These are phyloP conservation scores for Nemoura dubitans DNA, from an alignment of 2,888 invertebrate species.

Conservation along the genomic window DNA sequence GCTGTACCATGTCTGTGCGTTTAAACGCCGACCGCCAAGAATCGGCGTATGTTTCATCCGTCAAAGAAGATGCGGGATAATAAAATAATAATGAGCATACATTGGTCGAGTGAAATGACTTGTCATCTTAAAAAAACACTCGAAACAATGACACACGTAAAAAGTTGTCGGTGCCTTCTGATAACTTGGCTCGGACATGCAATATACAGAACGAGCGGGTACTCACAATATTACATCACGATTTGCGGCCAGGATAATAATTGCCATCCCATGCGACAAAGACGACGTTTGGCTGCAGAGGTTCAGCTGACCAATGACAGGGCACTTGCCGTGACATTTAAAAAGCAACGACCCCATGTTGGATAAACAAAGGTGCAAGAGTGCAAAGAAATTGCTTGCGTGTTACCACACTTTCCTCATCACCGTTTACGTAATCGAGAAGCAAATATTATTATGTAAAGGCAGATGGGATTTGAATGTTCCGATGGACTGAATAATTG, in stretches of 20 bases:
- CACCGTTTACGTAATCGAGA: background rate
- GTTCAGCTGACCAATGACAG: background rate
- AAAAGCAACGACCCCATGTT: background rate
- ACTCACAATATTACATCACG: background rate
- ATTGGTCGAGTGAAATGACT: too few relatives aligned
- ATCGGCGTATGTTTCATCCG: too few relatives aligned
- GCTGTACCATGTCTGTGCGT: too few relatives aligned
- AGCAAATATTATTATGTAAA: background rate
- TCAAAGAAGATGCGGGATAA: too few relatives aligned
- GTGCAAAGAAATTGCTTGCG: background rate
- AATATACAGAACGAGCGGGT: background rate
- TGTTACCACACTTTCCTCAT: background rate
- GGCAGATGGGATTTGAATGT: background rate
- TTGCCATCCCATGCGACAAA: too few relatives aligned
- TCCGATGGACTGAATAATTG: background rate
- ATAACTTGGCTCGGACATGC: background rate
- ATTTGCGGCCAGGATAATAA: too few relatives aligned
- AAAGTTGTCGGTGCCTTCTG: too few relatives aligned
- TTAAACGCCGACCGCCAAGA: too few relatives aligned
- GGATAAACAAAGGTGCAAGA: background rate
- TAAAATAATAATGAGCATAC: too few relatives aligned
- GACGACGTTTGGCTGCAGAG: background rate
- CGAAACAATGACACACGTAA: too few relatives aligned
- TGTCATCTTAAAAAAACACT: too few relatives aligned
- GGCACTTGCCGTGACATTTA: background rate